Evolutionary conservation across 2,113 vertebrate genomes (phyloP), one percentile per base, ranked within the genome.

Genomic region (Dipodomys spectabilis): DNA sequence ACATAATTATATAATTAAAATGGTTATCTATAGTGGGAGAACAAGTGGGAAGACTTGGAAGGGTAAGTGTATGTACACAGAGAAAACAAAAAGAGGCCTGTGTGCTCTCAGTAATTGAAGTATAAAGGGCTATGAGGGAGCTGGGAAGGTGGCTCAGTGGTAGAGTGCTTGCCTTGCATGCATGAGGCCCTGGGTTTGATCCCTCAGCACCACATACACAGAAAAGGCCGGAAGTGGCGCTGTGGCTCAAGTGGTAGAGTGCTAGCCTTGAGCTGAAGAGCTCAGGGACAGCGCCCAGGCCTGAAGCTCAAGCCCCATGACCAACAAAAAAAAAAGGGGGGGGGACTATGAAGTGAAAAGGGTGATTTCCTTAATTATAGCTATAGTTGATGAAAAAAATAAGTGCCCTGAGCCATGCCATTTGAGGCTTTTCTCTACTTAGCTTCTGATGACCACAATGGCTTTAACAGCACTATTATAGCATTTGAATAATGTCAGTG

Each of bases 401-500:
- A 60, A 83, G 30, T 71, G 30, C 23, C 69, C 5, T 85, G 53
- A 22, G 6, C 25, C 62, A 68, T 81, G 68, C 68, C 7, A 20
- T 79, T 16, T 57, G n/a, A 93, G 39, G 45, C 22, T 88, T 78
- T 69, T 20, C 45, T 88, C 20, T 49, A 1, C 20, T 23, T 5
- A 49, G 13, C 35, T 92, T 39, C 60, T 69, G 79, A 53, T 30
- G 10, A 23, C 35, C 9, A 65, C 8, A 0, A 53, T 68, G n/a
- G 11, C 39, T 69, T 71, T 72, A 69, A 53, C 65, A 83, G 32
- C 15, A 2, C 27, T 11, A 23, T 39, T 7, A 39, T 12, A 68
- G 27, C 23, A 53, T 82, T 91, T 74, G 32, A 86, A 80, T 82
- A 86, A 75, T 93, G 6, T 80, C 68, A 53, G 23, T 83, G 57